Evolutionary conservation across 2,113 vertebrate species (phyloP).

Genomic region (Sigmodon hispidus): DNA sequence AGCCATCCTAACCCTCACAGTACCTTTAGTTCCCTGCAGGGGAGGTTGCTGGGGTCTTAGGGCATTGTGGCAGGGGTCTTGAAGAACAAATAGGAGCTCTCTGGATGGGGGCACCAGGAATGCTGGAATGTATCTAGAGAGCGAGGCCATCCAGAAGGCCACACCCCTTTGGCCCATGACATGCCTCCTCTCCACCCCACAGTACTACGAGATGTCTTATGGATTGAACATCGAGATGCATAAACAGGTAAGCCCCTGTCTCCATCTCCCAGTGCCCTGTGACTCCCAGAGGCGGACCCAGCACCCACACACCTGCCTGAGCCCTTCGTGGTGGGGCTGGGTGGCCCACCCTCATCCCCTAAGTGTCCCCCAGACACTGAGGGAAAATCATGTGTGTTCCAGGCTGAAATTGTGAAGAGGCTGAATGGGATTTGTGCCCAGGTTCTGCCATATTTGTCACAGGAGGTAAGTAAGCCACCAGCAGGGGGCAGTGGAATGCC

Average conservation of each 20-base stretch:
- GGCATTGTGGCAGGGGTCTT: background rate
- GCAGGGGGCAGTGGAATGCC: background rate
- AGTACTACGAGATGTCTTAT: constrained; percentile 99
- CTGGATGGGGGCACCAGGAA: too few species aligned
- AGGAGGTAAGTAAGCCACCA: constrained; percentile 90
- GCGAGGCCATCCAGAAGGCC: background rate
- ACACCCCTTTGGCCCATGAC: background rate
- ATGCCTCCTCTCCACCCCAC: background rate
- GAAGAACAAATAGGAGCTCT: constrained; percentile 16
- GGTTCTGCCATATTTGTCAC: constrained; percentile 97
- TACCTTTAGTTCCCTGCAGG: background rate
- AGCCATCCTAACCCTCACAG: background rate
- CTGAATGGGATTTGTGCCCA: constrained; percentile 98
- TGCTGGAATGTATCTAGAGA: background rate
- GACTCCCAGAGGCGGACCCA: background rate
- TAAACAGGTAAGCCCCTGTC: constrained; percentile 91
- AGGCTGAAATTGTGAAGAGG: constrained; percentile 99
- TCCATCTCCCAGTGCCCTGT: background rate
- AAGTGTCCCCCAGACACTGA: background rate
- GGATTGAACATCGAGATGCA: constrained; percentile 98
- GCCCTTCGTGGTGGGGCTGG: background rate
- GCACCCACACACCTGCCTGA: background rate
- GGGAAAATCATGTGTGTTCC: constrained; percentile 22
- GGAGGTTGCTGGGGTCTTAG: background rate
- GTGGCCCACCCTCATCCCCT: background rate